Conservation (phyloP, 2,797 vertebrate genomes). For the Lacerta viridis region DNA sequence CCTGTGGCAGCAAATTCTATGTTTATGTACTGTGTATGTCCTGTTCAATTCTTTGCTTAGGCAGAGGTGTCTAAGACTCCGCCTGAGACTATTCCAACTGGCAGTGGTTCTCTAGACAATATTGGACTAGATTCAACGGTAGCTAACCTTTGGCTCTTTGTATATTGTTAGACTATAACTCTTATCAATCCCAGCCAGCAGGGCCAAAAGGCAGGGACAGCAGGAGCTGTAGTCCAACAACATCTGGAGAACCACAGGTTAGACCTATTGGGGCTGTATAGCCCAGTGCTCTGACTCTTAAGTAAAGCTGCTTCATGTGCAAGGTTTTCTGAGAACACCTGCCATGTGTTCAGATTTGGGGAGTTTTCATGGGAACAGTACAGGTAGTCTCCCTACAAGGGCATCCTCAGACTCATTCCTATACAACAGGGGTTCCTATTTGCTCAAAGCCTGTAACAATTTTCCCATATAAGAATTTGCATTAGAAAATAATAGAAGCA, state of each 20-base stretch:
- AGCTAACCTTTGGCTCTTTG: too few species aligned
- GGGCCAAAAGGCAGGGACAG: too few species aligned
- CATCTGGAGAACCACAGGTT: too few species aligned
- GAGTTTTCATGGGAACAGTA: not conserved
- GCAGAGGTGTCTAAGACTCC: not conserved
- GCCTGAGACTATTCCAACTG: not conserved
- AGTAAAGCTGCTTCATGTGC: not conserved
- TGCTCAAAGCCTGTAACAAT: not conserved
- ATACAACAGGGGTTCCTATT: not conserved
- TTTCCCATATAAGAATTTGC: not conserved
- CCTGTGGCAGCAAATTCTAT: too few species aligned
- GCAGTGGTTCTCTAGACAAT: too few species aligned
- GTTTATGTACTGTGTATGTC: too few species aligned
- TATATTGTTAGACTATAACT: too few species aligned
- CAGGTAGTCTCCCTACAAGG: not conserved
- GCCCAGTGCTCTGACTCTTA: not conserved
- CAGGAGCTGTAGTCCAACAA: too few species aligned
- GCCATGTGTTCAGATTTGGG: not conserved
- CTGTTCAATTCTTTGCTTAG: not conserved
- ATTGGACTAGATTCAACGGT: not conserved
- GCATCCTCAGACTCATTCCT: not conserved
- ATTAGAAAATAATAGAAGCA: not conserved
- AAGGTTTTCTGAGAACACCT: not conserved
- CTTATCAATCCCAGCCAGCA: too few species aligned
- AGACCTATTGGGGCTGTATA: too few species aligned